Conservation (phyloP, 1,140 invertebrate genomes). For the Calephelis virginiensis region DNA sequence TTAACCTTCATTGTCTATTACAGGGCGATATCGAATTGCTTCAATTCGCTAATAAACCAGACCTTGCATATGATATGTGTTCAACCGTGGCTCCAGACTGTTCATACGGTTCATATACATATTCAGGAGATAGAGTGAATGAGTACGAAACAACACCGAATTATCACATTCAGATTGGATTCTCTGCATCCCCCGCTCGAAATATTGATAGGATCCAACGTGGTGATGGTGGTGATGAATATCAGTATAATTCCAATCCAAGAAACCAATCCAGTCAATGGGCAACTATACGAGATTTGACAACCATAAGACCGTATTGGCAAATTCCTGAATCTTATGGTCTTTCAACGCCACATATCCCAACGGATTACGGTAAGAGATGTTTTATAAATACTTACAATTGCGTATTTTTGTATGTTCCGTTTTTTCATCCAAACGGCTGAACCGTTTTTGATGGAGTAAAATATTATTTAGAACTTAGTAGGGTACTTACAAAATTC, state of each 20-base stretch:
- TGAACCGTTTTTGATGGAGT: too few relatives aligned
- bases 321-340: conserved; percentile 39
- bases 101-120: conserved; percentile 29
- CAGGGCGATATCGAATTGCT: conserved; percentile 89
- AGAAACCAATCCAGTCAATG: conserved; percentile 43
- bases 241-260: conserved; percentile 26
- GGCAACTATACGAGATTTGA: conserved; percentile 35
- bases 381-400: conserved; percentile 10
- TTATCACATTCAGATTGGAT: conserved; percentile 21
- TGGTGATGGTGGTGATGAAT: conserved; percentile 1
- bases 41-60: conserved; percentile 84
- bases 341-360: conserved; percentile 37
- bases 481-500: too few relatives aligned
- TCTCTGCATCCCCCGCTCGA: conserved; percentile 16
- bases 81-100: conserved; percentile 83
- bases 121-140: conserved; percentile 12
- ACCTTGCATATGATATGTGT: conserved; percentile 90
- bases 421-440: too few relatives aligned
- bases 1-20: conserved; percentile 35
- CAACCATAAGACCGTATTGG: conserved; percentile 44
- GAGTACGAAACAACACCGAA: conserved; percentile 23
- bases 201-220: conserved; percentile 13
- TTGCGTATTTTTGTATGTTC: too few relatives aligned
- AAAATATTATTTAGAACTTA: too few relatives aligned
- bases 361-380: conserved; percentile 54